These are phyloP conservation scores for Pectinophora gossypiella DNA, from an alignment of 1,140 invertebrate genomes.

Conservation along the genomic window DNA sequence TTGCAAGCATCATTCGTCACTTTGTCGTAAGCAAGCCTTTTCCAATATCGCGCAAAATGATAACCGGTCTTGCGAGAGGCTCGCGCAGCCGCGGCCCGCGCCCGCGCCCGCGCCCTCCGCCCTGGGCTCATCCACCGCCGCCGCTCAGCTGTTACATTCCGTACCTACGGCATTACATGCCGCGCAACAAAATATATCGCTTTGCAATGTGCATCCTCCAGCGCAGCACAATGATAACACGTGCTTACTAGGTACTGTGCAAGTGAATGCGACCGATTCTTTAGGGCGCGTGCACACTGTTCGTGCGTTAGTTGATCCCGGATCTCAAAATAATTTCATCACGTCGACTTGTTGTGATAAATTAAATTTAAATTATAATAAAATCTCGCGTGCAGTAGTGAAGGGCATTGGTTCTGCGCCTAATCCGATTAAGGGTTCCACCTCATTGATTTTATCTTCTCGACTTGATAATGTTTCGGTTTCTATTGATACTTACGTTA, in stretches of 20 bases:
- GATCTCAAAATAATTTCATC: not conserved
- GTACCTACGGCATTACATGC: no score
- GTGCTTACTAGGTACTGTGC: not conserved
- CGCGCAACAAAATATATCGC: no score
- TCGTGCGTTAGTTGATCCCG: not conserved
- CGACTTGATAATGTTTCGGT: not conserved
- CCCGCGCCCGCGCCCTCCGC: no score
- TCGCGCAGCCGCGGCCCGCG: no score
- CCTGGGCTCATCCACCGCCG: no score
- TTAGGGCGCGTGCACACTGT: not conserved
- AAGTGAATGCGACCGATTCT: not conserved
- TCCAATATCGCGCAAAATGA: no score
- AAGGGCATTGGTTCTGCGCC: not conserved
- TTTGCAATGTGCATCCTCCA: no score
- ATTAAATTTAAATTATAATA: not conserved
- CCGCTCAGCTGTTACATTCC: no score
- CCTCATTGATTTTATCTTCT: not conserved
- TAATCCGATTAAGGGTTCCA: not conserved
- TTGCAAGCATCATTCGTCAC: no score
- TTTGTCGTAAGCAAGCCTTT: no score
- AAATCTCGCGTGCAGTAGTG: not conserved
- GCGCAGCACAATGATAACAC: not conserved
- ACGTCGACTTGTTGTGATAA: not conserved
- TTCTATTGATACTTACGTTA: no score
- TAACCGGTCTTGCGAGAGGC: no score